A percentile compares a stretch with the other conserved stretches of the same genome.
These are phyloP conservation scores for Drosophila quinaria DNA, from an alignment of 2,888 invertebrate species.

Conservation along the genomic window DNA sequence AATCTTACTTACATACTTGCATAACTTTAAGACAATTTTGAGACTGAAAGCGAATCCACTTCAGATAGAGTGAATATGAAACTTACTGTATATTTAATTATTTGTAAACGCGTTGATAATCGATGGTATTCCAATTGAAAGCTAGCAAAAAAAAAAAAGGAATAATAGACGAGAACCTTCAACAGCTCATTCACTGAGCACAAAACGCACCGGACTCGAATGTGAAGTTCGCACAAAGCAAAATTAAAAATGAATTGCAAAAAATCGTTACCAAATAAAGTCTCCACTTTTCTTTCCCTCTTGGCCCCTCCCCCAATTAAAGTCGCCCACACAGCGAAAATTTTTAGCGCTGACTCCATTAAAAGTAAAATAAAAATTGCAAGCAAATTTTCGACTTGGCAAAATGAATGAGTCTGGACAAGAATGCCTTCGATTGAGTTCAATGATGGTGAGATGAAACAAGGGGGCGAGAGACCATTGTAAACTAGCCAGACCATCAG, in stretches of 20 bases:
- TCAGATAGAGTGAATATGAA: too few relatives aligned
- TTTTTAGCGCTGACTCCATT: conserved; percentile 76
- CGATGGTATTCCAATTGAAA: background rate
- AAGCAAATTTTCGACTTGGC: conserved; percentile 63
- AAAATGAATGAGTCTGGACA: conserved; percentile 75
- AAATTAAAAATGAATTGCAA: conserved; percentile 69
- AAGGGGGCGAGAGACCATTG: conserved; percentile 48
- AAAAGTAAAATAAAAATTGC: conserved; percentile 67
- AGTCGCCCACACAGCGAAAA: conserved; percentile 62
- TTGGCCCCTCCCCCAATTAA: conserved; percentile 20
- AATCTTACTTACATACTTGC: too few relatives aligned
- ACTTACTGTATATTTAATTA: too few relatives aligned
- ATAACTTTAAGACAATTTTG: too few relatives aligned
- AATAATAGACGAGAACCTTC: background rate
- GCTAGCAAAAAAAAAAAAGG: too few relatives aligned
- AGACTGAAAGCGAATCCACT: too few relatives aligned
- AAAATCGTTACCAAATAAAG: conserved; percentile 53
- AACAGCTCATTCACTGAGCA: background rate
- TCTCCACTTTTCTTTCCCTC: conserved; percentile 1
- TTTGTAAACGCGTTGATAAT: background rate
- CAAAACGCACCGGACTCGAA: conserved; percentile 23
- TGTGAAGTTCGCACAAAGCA: conserved; percentile 47
- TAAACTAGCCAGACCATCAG: conserved; percentile 71
- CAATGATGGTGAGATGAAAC: conserved; percentile 44
- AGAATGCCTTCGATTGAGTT: conserved; percentile 70